Base-by-base conservation (phyloP, 1,140 invertebrate genomes). In the Hormaphis cornu region DNA sequence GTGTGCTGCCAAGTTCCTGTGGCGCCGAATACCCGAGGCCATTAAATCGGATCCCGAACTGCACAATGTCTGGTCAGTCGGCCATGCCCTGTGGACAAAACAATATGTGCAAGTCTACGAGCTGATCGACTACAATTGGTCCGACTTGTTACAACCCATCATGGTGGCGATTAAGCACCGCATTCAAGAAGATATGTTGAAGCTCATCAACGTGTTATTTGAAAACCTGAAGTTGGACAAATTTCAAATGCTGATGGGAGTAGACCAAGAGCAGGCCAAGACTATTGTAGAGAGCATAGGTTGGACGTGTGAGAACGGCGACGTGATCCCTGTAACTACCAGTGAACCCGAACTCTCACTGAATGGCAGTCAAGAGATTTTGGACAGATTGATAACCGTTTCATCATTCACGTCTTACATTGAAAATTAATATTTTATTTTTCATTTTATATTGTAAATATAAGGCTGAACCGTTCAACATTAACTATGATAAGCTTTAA, bases 201-300 rank as follows among this genome's bases (percentile, higher is more conserved):
- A 66, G 10, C 50, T 66, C 12, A 66, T 66, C 16, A 66, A 44
- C 14, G 22, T 33, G 12, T 30, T 50, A 20, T 66, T 35, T 12
- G 61, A 66, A 30, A 48, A 46, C 8, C 48, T 66, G 16, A 12
- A 44, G 10, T 16, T 66, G 0, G 42, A 66, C 16, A 30, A 50
- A 16, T 66, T 66, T 50, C 44, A 66, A 50, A 48, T 14, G 3
- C 35, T 22, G 3, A 66, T 66, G 61, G 61, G 61, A 24, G 61
- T 66, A 12, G 20, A 66, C 14, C 48, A 66, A 24, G 42, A 66
- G 33, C 61, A 66, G 50, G 28, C 44, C 4, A 44, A 66, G 16
- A 48, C 18, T 14, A 66, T 66, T 24, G 14, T 66, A 16, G 61
- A 66, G 3, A 66, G 61, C n/a, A 44, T 50, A 66, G 61, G 61